phyloP scores from a whole-genome alignment of 2,888 invertebrate species.

The Melinopterus prodromus region DNA sequence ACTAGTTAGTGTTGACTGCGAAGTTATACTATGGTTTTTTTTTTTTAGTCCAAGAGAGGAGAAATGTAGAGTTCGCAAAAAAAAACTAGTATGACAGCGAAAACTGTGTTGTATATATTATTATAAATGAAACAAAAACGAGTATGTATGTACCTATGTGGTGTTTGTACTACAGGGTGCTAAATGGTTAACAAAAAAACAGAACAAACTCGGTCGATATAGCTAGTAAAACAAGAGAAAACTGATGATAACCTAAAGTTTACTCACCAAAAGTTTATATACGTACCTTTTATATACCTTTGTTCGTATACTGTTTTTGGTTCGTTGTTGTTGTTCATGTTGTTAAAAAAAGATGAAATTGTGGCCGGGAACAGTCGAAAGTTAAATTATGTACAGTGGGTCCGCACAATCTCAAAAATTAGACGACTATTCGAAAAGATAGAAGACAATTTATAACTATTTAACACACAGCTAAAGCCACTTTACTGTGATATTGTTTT shows the following conservation, averaged over 20 bases:
- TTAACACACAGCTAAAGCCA: too few relatives aligned
- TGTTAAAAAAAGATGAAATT: not conserved
- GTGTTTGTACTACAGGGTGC: conserved; percentile 18
- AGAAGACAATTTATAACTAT: not conserved
- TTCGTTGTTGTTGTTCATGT: not conserved
- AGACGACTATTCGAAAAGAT: not conserved
- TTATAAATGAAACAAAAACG: conserved; percentile 32
- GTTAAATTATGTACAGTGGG: not conserved
- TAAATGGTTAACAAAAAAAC: not conserved
- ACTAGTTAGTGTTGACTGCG: conserved; percentile 45
- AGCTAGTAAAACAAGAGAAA: not conserved
- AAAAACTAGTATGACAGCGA: not conserved
- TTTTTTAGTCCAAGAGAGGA: conserved; percentile 8
- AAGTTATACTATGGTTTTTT: not conserved
- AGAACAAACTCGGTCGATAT: not conserved
- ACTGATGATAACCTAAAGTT: not conserved
- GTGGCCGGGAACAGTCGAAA: conserved; percentile 4
- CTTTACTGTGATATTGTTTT: too few relatives aligned
- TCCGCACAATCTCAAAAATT: not conserved
- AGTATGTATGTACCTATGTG: not conserved
- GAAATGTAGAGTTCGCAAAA: not conserved
- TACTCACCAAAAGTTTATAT: not conserved
- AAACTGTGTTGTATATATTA: conserved; percentile 55
- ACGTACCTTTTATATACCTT: not conserved
- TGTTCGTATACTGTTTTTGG: not conserved